Evolutionary conservation across 2,888 invertebrate genomes (phyloP).

Genomic region (Lampropteryx suffumata): DNA sequence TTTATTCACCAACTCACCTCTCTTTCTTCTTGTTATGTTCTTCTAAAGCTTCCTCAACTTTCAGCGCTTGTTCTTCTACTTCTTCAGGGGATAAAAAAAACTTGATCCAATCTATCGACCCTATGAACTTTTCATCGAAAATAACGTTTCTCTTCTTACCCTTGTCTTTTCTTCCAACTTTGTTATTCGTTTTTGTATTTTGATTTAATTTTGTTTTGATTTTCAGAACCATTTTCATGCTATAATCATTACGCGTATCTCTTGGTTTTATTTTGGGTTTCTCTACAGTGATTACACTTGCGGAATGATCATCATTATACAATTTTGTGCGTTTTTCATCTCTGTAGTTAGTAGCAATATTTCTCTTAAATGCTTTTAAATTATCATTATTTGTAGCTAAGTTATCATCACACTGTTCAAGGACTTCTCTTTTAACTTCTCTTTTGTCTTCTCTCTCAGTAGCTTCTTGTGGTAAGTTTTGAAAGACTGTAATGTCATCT

Average conservation of each 20-base stretch:
- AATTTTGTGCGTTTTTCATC: neutral
- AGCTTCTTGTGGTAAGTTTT: conserved; percentile 10
- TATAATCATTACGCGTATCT: neutral
- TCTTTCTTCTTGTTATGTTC: conserved; percentile 41
- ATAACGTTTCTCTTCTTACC: neutral
- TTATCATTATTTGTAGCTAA: conserved; percentile 6
- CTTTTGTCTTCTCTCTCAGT: conserved; percentile 4
- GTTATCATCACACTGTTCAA: conserved; percentile 10
- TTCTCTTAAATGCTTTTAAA: neutral
- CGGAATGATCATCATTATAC: neutral
- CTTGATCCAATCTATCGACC: conserved; percentile 29
- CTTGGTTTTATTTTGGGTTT: neutral
- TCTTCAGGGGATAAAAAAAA: conserved; percentile 45
- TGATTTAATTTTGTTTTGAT: neutral
- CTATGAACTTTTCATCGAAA: conserved; percentile 21
- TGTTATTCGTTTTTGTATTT: neutral
- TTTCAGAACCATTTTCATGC: neutral
- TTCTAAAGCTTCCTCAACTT: conserved; percentile 49
- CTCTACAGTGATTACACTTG: conserved; percentile 1
- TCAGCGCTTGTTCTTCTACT: conserved; percentile 44
- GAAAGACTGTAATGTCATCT: conserved; percentile 45
- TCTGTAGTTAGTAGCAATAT: neutral
- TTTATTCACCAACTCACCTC: conserved; percentile 10
- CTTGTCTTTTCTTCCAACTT: neutral
- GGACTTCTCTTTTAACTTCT: conserved; percentile 16